Evolutionary conservation across 2,113 vertebrate genomes (phyloP), one percentile per base, ranked within the genome.

Genomic region (Junco hyemalis): DNA sequence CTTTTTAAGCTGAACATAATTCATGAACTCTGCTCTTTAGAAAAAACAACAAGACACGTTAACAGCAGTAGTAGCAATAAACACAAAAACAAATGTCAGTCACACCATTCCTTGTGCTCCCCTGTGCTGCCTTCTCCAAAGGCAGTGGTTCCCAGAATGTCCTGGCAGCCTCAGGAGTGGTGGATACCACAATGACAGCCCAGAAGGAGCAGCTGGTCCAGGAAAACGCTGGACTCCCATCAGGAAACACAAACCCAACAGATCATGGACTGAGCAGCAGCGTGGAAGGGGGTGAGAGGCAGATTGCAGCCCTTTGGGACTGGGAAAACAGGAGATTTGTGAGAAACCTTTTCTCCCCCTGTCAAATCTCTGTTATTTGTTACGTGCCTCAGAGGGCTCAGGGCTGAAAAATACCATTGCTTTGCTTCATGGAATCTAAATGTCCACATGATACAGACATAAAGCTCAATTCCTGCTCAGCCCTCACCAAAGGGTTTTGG

Each of bases 331-430:
- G 36, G 11, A 81, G 64, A 79, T 86, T 74, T 71, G 83, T 72
- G 81, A 68, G 83, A 56, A 71, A 89, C 83, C 88, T 89, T 91
- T 92, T 86, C 69, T 92, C 78, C 44, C 56, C 71, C 83, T 89
- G 83, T 74, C 88, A 96, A 88, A 88, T 91, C 51, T 42, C 38
- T 74, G 51, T 90, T 86, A 42, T 92, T 96, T 94, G 76, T 88
- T 92, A 84, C 45, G 81, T 92, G 66, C 84, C 91, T 91, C 84
- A n/a, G 50, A 94, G 73, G 61, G 66, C 87, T 94, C 5, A 2
- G 4, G 1, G 79, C 91, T 1, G 1, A 81, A 80, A 87, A 90
- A 82, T 69, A 61, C 50, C 47, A 54, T 77, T 71, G 72, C 77
- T 89, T 50, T 84, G 56, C 84, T 76, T 69, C 1, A 0, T 48